Percentiles rank a stretch among this genome's conserved stretches.
These are phyloP conservation scores for Solen grandis DNA, from an alignment of 1,140 invertebrate genomes.

Conservation along the genomic window DNA sequence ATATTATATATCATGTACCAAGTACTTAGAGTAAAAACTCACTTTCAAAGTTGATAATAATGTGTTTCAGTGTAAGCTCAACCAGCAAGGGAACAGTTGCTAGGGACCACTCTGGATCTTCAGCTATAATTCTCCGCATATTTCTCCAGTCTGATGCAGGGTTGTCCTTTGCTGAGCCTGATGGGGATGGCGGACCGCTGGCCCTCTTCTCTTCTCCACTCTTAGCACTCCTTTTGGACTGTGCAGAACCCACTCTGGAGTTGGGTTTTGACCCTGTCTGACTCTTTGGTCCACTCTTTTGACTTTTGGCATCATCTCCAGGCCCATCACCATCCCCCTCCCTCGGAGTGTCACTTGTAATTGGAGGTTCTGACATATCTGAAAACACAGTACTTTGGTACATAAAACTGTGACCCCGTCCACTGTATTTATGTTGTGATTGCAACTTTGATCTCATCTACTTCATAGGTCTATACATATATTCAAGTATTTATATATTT, in stretches of 20 bases:
- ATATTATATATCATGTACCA: too few species aligned
- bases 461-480: too few species aligned
- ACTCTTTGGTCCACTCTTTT: conserved; percentile 67
- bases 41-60: conserved; percentile 80
- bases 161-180: conserved; percentile 71
- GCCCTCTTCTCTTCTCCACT: conserved; percentile 64
- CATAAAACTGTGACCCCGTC: too few species aligned
- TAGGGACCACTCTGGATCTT: conserved; percentile 81
- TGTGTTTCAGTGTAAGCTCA: conserved; percentile 77
- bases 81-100: conserved; percentile 80
- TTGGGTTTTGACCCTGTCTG: conserved; percentile 64
- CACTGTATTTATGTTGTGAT: too few species aligned
- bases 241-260: conserved; percentile 67
- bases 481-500: too few species aligned
- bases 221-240: conserved; percentile 69
- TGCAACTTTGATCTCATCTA: too few species aligned
- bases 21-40: too few species aligned
- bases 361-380: conserved; percentile 62
- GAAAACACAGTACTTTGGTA: too few species aligned
- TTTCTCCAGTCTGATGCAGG: conserved; percentile 78
- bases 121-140: conserved; percentile 81
- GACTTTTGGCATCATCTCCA: conserved; percentile 68
- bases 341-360: conserved; percentile 34
- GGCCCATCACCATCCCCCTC: conserved; percentile 51
- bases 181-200: conserved; percentile 61